Conservation (phyloP, 2,888 invertebrate genomes). For the Melolontha melolontha region DNA sequence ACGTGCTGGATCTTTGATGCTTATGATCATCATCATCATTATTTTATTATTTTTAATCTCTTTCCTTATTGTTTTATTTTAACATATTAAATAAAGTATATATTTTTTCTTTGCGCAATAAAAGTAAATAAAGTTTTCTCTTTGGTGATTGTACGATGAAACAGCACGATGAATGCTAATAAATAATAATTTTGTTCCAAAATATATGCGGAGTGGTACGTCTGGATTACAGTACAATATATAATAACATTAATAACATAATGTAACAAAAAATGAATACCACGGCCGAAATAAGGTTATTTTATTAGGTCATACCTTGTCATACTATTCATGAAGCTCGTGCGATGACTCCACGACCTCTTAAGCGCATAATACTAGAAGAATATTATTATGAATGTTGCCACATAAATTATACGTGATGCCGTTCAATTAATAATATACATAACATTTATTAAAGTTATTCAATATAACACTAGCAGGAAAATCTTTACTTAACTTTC, state of each 20-base stretch:
- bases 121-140: too few species aligned
- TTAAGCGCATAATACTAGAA: not conserved
- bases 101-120: too few species aligned
- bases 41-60: too few species aligned
- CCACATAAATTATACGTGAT: not conserved
- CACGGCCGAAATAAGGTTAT: not conserved
- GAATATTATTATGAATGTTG: constrained; percentile 16
- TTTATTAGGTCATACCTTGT: constrained; percentile 4
- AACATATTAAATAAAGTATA: too few species aligned
- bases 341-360: constrained; percentile 11
- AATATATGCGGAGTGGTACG: not conserved
- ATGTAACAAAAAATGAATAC: not conserved
- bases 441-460: not conserved
- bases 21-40: too few species aligned
- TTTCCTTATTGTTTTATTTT: too few species aligned
- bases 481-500: too few species aligned
- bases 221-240: constrained; percentile 5
- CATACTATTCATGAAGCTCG: constrained; percentile 7
- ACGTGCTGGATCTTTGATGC: too few species aligned
- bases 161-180: too few species aligned
- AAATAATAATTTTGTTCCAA: not conserved
- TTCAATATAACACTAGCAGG: not conserved
- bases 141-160: too few species aligned
- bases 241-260: too few species aligned
- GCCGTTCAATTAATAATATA: not conserved